Evolutionary conservation across 1,140 invertebrate genomes (phyloP), one percentile per base, ranked within the genome.

Genomic region (Argopecten irradians): DNA sequence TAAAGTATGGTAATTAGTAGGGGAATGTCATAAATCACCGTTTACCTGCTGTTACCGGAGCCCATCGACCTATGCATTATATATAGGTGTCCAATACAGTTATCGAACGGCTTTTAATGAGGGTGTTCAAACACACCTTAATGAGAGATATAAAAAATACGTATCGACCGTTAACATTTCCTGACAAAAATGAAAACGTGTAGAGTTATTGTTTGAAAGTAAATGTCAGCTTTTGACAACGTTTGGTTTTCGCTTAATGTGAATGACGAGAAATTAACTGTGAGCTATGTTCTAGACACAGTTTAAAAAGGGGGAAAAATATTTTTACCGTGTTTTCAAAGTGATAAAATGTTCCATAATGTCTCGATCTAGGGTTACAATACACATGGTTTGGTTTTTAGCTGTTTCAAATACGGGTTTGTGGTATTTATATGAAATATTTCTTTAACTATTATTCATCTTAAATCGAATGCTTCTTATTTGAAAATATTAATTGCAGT

Each of bases 81-180:
- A 3, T 28, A 71, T n/a, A n/a, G n/a, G n/a, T 3, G 55, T 71
- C 22, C 8, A 71, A 71, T 1, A 71, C 55, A n/a, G n/a, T 71
- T 71, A 71, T 71, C 55, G 55, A 71, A 71, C 55, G 22, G 55
- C 22, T 28, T 71, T 71, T 71, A 71, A 71, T 71, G 55, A 71
- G 55, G 5, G n/a, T 28, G 55, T 71, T 71, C n/a, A 3, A 71
- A 71, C 55, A n/a, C n/a, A n/a, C 55, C 22, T n/a, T 71, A 71
- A 71, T 71, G 55, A 71, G 55, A 71, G 5, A 22, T 22, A 71
- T 71, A n/a, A 28, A 71, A 71, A 28, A 71, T n/a, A 28, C 22
- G 9, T 71, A 71, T 71, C n/a, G 55, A 71, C 19, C 55, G 55
- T 5, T 22, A 71, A 71, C n/a, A 22, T 28, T 71, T 71, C n/a